phyloP scores from a whole-genome alignment of 2,797 vertebrate species.

The Schizothorax lantsangensis region DNA sequence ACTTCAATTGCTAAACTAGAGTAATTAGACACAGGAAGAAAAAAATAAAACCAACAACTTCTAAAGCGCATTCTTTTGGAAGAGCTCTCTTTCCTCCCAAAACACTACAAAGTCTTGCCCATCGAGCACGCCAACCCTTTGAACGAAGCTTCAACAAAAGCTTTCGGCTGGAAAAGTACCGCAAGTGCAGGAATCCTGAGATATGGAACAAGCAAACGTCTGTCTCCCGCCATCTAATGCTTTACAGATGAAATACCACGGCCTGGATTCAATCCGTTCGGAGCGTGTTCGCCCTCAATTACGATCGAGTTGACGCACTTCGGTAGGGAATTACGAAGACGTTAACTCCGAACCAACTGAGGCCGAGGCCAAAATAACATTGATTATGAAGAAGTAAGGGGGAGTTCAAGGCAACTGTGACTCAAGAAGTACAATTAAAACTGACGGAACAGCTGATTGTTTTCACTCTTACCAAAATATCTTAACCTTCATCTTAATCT shows the following conservation, averaged over 20 bases:
- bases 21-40: slow-evolving; percentile 33
- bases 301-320: neutral
- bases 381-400: slow-evolving; percentile 53
- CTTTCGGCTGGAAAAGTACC: slow-evolving; percentile 62
- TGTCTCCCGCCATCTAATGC: slow-evolving; percentile 57
- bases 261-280: slow-evolving; percentile 29
- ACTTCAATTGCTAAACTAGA: slow-evolving; percentile 53
- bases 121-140: slow-evolving; percentile 27
- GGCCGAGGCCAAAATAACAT: slow-evolving; percentile 42
- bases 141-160: slow-evolving; percentile 55
- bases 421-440: slow-evolving; percentile 68
- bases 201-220: slow-evolving; percentile 63
- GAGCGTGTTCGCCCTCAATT: neutral
- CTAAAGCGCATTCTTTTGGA: slow-evolving; percentile 56
- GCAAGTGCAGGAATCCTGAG: slow-evolving; percentile 66
- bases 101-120: slow-evolving; percentile 34
- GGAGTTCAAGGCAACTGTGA: slow-evolving; percentile 84
- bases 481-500: slow-evolving; percentile 57
- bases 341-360: slow-evolving; percentile 17
- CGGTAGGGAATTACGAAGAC: neutral
- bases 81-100: slow-evolving; percentile 50
- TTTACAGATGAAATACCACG: slow-evolving; percentile 56
- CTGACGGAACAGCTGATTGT: slow-evolving; percentile 73
- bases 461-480: slow-evolving; percentile 63
- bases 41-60: slow-evolving; percentile 53